phyloP scores from a whole-genome alignment of 2,113 vertebrate genomes.

The Chunga burmeisteri region DNA sequence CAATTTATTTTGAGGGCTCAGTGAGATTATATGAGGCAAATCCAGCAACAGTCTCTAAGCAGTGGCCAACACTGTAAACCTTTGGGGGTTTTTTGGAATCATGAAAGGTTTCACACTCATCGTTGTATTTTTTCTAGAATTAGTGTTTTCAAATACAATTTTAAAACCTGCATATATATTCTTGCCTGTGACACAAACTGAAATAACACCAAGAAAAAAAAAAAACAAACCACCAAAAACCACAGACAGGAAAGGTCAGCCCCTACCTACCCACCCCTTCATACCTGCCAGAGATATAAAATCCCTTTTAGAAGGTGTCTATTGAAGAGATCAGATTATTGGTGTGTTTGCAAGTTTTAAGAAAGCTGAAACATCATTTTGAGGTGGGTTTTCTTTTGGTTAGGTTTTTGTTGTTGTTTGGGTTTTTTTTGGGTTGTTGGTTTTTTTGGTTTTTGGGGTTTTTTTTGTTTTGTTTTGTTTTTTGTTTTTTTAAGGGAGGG shows the following conservation, averaged over 20 bases:
- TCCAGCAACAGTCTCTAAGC: background rate
- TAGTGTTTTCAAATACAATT: background rate
- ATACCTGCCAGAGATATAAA: background rate
- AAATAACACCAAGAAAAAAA: background rate
- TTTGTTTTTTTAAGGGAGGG: background rate
- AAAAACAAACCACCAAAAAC: background rate
- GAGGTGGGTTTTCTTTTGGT: fast-evolving
- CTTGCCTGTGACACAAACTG: background rate
- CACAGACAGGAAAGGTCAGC: background rate
- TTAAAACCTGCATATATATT: background rate
- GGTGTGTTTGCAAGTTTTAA: background rate
- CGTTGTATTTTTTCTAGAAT: background rate
- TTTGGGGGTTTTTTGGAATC: background rate
- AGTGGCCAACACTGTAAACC: background rate
- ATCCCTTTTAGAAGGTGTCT: background rate
- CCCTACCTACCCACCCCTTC: background rate
- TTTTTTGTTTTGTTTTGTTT: too few relatives aligned
- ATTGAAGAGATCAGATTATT: background rate
- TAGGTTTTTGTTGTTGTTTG: background rate
- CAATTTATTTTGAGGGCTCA: background rate
- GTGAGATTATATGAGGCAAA: background rate
- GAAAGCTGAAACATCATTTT: background rate
- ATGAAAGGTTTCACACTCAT: background rate
- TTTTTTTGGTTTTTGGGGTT: background rate
- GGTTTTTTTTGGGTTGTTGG: background rate